Base-by-base conservation (phyloP, 35 echinoderm and acorn worm species). In the Chiridota heheva region DNA sequence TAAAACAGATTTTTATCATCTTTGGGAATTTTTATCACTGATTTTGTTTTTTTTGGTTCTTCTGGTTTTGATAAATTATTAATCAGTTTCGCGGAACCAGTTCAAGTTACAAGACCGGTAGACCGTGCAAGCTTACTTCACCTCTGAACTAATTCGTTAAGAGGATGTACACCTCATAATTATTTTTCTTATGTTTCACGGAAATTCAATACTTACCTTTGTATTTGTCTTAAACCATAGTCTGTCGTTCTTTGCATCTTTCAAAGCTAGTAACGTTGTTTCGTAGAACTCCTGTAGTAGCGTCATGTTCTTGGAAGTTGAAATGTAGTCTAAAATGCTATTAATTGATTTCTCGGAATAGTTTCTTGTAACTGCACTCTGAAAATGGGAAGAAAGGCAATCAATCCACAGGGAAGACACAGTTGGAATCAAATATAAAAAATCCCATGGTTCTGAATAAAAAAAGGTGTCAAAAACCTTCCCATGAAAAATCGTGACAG, bases 191-290 rank as follows among this genome's bases (percentile, higher is more conserved):
- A 13, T 13, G 10, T 22, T 22, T 13, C 48, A 13, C 48, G 48
- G 48, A 53, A 53, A 53, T 10, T 10, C 22, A 22, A 22, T 22
- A 53, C 48, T 53, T 67, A 98, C 95, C 83, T 98, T 98, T 91
- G 95, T 98, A 68, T 98, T 98, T 67, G 95, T 98, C 82, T 98
- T 98, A 73, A 98, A 98, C 95, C 95, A 98, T 60, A 98, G 69
- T 65, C 95, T 91, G 69, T 98, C 95, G 40, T 98, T 98, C 69
- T 98, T 97, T 44, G 95, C 95, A 77, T 98, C 95, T 62, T 91
- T 91, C 20, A 98, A 85, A 18, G 95, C 95, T 64, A 91, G 74
- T 56, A 98, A 85, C 28, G 95, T 98, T 18, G 95, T 98, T 76
- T 98, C 95, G 46, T 98, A 98, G 68, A 98, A 98, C 70, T 98